Conservation (phyloP, 92 coral and sea anemone genomes). For the Porites lobata region DNA sequence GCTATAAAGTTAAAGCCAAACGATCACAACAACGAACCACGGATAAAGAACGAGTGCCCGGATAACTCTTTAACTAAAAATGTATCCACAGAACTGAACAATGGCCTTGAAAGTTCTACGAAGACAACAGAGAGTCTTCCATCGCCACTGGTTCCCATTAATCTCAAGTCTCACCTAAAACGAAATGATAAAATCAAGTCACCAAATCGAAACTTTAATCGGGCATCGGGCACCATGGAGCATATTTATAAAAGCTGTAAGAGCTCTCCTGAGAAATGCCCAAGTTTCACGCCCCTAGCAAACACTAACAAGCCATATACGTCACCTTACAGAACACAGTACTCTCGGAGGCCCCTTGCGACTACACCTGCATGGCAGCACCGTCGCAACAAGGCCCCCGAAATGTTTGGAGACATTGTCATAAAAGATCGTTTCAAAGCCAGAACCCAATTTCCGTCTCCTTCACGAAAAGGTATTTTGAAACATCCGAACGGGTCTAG, state of each 20-base stretch:
- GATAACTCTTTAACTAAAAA: too few species aligned
- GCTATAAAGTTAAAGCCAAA: background rate
- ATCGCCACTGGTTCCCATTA: constrained; percentile 39
- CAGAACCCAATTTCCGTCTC: constrained; percentile 13
- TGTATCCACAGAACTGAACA: constrained; percentile 4
- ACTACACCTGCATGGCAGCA: constrained; percentile 12
- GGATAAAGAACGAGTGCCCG: too few species aligned
- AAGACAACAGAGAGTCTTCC: constrained; percentile 21
- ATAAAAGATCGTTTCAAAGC: constrained; percentile 7
- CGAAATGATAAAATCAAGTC: constrained; percentile 51
- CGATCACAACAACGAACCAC: background rate
- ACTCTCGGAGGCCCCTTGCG: constrained; percentile 6
- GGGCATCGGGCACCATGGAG: constrained; percentile 20
- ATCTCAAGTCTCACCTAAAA: constrained; percentile 43
- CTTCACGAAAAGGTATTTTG: constrained; percentile 51
- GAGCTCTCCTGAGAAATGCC: constrained; percentile 59
- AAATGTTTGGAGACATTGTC: constrained; percentile 40
- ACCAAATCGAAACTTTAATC: constrained; percentile 18
- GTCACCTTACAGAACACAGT: background rate
- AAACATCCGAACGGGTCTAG: constrained; percentile 34
- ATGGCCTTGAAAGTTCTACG: background rate
- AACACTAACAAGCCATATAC: background rate
- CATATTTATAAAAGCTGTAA: constrained; percentile 32
- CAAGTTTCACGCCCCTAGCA: constrained; percentile 4
- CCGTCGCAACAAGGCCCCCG: constrained; percentile 33